These are phyloP conservation scores for Apogon talboti DNA, from an alignment of 2,797 vertebrate species.

Conservation along the genomic window DNA sequence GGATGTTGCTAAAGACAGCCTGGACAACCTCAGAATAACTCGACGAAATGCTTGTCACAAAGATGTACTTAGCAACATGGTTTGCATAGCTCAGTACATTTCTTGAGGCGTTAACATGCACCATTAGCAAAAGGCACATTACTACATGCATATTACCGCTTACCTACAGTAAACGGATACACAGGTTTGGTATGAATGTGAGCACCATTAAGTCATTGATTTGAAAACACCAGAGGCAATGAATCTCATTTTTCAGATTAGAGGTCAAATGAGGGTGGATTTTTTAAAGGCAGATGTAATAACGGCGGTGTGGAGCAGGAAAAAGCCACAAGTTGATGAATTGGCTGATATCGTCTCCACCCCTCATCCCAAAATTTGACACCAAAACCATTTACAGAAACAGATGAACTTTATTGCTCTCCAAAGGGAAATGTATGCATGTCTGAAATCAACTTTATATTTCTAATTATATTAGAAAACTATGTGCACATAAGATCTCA, in stretches of 20 bases:
- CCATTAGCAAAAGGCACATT: constrained; percentile 49
- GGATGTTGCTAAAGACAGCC: constrained; percentile 61
- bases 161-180: neutral
- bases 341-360: too few species aligned
- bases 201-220: neutral
- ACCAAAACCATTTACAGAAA: too few species aligned
- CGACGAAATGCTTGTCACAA: constrained; percentile 40
- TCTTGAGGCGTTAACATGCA: constrained; percentile 59
- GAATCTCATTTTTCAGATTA: neutral
- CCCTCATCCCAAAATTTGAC: too few species aligned
- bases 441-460: too few species aligned
- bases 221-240: constrained; percentile 6
- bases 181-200: neutral
- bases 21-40: constrained; percentile 70
- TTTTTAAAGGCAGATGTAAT: too few species aligned
- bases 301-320: too few species aligned
- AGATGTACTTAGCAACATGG: constrained; percentile 36
- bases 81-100: constrained; percentile 29
- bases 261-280: too few species aligned
- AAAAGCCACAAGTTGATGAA: too few species aligned
- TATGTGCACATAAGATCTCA: too few species aligned
- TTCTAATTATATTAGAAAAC: too few species aligned
- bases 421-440: too few species aligned
- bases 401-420: too few species aligned
- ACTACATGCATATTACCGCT: constrained; percentile 1